phyloP scores from a whole-genome alignment of 2,888 invertebrate species.

The Noctua fimbriata region DNA sequence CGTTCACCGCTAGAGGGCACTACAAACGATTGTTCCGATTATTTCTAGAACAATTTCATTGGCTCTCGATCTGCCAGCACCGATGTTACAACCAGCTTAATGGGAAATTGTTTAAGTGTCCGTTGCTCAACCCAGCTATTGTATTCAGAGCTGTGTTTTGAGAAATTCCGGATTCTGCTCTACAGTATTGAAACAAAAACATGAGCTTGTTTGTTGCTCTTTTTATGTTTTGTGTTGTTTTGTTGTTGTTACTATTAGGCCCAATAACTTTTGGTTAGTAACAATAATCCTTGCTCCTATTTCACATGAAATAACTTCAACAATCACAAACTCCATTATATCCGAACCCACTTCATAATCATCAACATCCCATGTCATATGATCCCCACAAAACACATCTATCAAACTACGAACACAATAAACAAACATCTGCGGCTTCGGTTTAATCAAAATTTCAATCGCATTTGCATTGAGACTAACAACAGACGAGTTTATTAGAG shows the following conservation, averaged over 20 bases:
- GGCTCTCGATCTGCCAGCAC: conserved; percentile 66
- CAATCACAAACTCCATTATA: conserved; percentile 5
- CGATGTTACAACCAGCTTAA: conserved; percentile 62
- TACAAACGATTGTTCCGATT: conserved; percentile 68
- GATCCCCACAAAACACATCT: conserved; percentile 34
- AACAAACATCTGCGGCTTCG: conserved; percentile 56
- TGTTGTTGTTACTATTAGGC: not conserved
- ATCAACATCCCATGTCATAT: conserved; percentile 8
- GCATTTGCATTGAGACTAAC: conserved; percentile 69
- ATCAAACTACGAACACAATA: conserved; percentile 45
- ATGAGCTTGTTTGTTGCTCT: conserved; percentile 1
- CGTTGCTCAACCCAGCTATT: conserved; percentile 40
- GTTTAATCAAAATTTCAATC: conserved; percentile 68
- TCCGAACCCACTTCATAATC: conserved; percentile 10
- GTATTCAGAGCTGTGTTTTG: conserved; percentile 45
- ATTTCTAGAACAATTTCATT: conserved; percentile 71
- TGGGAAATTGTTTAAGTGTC: conserved; percentile 64
- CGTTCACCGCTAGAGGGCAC: conserved; percentile 56
- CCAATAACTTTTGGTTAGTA: not conserved
- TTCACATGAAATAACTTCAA: not conserved
- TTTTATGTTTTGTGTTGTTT: not conserved
- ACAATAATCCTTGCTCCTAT: not conserved
- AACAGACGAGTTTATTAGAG: conserved; percentile 68
- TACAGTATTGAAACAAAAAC: conserved; percentile 23
- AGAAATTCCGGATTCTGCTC: conserved; percentile 33